Evolutionary conservation across 2,888 invertebrate species (phyloP).

Genomic region (Drosophila rubida): DNA sequence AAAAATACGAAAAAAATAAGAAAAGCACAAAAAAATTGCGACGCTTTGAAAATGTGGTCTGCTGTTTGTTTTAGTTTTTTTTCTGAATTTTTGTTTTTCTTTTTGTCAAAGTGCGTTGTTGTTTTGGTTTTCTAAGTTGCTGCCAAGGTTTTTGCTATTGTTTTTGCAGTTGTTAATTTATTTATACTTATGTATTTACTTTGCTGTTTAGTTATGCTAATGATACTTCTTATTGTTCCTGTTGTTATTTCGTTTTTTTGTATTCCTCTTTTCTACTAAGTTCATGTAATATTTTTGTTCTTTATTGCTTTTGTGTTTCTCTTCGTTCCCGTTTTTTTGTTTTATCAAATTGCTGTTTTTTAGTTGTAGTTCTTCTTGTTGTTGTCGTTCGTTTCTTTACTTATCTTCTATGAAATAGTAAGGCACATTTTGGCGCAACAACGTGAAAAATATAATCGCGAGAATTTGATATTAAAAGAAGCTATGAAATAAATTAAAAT

Average conservation of each 20-base stretch:
- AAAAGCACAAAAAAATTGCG: conserved; percentile 22
- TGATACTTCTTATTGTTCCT: conserved; percentile 22
- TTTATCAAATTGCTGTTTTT: conserved; percentile 32
- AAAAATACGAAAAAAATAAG: conserved; percentile 28
- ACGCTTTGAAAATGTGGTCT: conserved; percentile 17
- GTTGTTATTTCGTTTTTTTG: conserved; percentile 5
- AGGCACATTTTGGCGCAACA: conserved; percentile 41
- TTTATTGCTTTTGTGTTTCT: conserved; percentile 10
- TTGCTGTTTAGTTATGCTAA: conserved; percentile 37
- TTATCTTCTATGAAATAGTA: conserved; percentile 30
- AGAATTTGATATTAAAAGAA: conserved; percentile 20
- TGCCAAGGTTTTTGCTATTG: conserved; percentile 38
- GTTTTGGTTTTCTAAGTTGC: conserved; percentile 35
- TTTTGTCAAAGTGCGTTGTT: conserved; percentile 27
- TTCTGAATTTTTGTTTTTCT: neutral
- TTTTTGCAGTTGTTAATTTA: conserved; percentile 44
- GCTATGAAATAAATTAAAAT: conserved; percentile 22
- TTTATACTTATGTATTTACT: conserved; percentile 42
- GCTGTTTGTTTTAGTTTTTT: conserved; percentile 10
- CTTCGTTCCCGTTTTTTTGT: conserved; percentile 6
- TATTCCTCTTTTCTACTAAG: conserved; percentile 4
- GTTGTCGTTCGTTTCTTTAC: neutral
- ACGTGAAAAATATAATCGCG: conserved; percentile 26
- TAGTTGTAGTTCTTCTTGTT: conserved; percentile 12
- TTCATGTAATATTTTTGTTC: conserved; percentile 16